These are phyloP conservation scores for Eupeodes corollae DNA, from an alignment of 1,140 invertebrate species.

Conservation along the genomic window DNA sequence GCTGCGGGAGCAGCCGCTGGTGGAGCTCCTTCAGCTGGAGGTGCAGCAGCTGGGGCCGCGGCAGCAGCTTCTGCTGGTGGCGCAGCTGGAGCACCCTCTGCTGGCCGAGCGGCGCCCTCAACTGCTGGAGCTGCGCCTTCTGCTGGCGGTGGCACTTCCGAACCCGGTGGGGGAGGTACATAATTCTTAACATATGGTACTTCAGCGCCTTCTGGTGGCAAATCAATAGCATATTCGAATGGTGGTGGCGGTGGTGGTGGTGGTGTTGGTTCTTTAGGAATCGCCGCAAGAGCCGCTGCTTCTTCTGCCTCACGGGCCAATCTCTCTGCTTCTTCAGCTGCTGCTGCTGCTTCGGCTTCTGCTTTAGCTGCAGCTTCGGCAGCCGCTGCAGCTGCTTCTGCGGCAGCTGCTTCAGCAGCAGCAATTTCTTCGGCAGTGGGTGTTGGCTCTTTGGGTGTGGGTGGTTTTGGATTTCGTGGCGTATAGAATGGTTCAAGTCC, in stretches of 20 bases:
- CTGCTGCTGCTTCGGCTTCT: conserved; percentile 21
- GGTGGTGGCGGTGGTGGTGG: conserved; percentile 38
- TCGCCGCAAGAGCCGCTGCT: conserved; percentile 20
- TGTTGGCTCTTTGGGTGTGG: conserved; percentile 34
- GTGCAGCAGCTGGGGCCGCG: conserved; percentile 20
- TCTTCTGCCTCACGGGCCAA: conserved; percentile 11
- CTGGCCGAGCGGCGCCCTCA: conserved; percentile 22
- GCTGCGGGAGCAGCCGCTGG: conserved; percentile 33
- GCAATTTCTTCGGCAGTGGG: conserved; percentile 30
- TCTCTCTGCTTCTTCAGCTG: conserved; percentile 13
- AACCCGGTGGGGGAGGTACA: conserved; percentile 35
- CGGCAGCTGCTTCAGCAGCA: conserved; percentile 23
- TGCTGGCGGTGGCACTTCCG: conserved; percentile 35
- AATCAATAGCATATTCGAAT: conserved; percentile 37
- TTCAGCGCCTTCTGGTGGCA: conserved; percentile 38
- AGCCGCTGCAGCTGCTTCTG: conserved; percentile 23
- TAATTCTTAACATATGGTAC: conserved; percentile 37
- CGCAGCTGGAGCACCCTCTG: conserved; percentile 23
- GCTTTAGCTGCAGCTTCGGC: conserved; percentile 18
- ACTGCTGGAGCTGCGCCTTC: conserved; percentile 28
- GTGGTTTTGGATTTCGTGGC: conserved; percentile 32
- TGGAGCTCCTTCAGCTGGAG: conserved; percentile 35
- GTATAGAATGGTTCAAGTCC: conserved; percentile 42
- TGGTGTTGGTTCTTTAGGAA: conserved; percentile 32
- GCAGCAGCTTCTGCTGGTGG: conserved; percentile 24